Conservation (phyloP, 2,113 vertebrate genomes). For the cattle (Bos taurus) region ARS-UCD2.0 NC_037331.1:58346001-58346500, state of each 20-base stretch:
- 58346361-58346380: neutral
- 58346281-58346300: neutral
- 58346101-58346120: neutral
- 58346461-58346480: neutral
- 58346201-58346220: neutral
- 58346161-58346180: neutral
- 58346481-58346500: neutral
- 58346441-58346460: neutral
- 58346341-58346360: neutral
- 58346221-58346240: neutral
- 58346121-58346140: neutral
- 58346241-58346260: neutral
- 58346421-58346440: neutral
- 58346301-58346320: neutral
- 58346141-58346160: neutral
- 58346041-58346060: neutral
- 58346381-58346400: neutral
- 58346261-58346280: neutral
- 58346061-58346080: neutral
- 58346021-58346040: neutral
- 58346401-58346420: neutral
- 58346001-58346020: neutral
- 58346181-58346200: conserved; percentile 19
- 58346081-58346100: neutral
- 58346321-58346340: neutral